Base-by-base conservation (phyloP, 2,113 vertebrate species). In the Willisornis vidua region DNA sequence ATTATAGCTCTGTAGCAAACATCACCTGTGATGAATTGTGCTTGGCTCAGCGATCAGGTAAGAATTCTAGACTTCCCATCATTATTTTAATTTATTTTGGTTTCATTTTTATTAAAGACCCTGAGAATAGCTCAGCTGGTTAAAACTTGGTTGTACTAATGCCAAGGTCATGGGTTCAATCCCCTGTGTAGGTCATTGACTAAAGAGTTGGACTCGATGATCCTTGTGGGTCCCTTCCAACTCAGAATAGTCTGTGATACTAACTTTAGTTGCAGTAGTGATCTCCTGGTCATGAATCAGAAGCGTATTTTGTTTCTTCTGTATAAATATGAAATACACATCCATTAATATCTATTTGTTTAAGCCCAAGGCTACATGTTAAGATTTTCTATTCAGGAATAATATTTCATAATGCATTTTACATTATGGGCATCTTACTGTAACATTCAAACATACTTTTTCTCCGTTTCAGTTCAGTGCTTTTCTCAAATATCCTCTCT, bases 401-500 rank as follows among this genome's bases (percentile, higher is more conserved):
- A 72, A 20, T 87, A 52, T 86, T 96, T 96, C 62, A 89, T 87
- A 62, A 85, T 73, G 51, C 16, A 88, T 85, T 95, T 94, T 96
- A 66, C 35, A 72, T 94, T 83, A 62, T 33, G 33, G 62, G 37
- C 55, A 90, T 95, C 79, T 96, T 95, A 96, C 26, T 81, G 59
- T 52, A 87, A 90, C 63, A 66, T 97, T 95, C 74, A 96, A 96
- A 82, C 49, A 87, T 45, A 72, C 3, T 37, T 80, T 93, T 94
- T 97, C 39, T 90, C 48, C 28, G 97, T 90, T 95, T 86, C 94
- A 91, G 31, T 92, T 96, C 87, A 92, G 25, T 89, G 73, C 18
- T 94, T 97, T 96, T 89, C 85, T 84, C 65, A 95, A 95, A 92
- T 94, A 49, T 43, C 77, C 63, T 94, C 52, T 81, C 75, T 90